A percentile compares a stretch with the other conserved stretches of the same genome.
Evolutionary conservation across 2,797 vertebrate species (phyloP).

Genomic region (Prionace glauca): DNA sequence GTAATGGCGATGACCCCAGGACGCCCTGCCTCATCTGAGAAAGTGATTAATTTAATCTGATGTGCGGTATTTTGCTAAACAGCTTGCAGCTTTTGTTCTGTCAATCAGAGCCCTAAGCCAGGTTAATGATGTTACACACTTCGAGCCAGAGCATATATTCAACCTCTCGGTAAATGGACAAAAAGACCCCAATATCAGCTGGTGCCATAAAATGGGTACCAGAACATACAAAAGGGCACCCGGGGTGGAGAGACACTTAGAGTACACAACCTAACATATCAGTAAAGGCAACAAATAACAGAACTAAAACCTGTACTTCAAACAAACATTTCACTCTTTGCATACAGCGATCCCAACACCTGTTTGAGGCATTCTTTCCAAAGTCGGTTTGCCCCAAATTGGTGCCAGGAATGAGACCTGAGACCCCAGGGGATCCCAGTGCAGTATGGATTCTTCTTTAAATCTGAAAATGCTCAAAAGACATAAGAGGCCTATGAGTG

Average conservation of each 20-base stretch:
- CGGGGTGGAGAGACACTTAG: neutral
- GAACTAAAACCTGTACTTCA: neutral
- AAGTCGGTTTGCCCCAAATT: neutral
- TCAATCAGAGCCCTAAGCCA: neutral
- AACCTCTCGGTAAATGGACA: neutral
- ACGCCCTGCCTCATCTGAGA: neutral
- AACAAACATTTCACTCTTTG: neutral
- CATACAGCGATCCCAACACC: neutral
- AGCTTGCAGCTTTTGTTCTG: neutral
- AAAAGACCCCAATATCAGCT: neutral
- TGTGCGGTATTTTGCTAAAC: slow-evolving; percentile 6
- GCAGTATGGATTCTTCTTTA: neutral
- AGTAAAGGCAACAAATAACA: neutral
- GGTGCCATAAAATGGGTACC: neutral
- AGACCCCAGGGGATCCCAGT: neutral
- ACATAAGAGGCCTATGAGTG: neutral
- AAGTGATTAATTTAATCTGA: slow-evolving; percentile 26
- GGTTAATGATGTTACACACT: neutral
- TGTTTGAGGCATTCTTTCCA: neutral
- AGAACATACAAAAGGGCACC: neutral
- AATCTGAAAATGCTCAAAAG: neutral
- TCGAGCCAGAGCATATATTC: neutral
- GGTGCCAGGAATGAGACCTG: neutral
- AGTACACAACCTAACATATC: neutral
- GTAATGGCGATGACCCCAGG: neutral